Evolutionary conservation across 2,113 vertebrate species (phyloP), one percentile per base, ranked within the genome.

Genomic region (Cephalopholis sonnerati): DNA sequence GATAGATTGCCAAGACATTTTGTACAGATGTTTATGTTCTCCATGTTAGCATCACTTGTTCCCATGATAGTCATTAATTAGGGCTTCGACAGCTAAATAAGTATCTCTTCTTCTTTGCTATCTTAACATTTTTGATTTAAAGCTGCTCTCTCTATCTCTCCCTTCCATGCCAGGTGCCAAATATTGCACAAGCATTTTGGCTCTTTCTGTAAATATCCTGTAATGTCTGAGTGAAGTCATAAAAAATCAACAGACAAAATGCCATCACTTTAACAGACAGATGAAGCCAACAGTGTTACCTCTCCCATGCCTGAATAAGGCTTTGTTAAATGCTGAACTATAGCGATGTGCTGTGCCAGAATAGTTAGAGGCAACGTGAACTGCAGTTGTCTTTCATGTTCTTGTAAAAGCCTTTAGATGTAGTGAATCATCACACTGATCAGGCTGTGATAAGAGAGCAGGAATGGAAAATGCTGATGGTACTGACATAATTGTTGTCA

Each of bases 361-460:
- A 17, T 53, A 54, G 44, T 29, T 71, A 4, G 63, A 61, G 54
- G 44, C 27, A 17, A 44, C 7, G 9, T 57, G n/a, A 61, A 29
- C 7, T 41, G 5, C 59, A 27, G n/a, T 20, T 41, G 18, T 67
- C 25, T 55, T 44, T 79, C 17, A 36, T 68, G 61, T 29, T 7
- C 51, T 32, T 62, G 54, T 84, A 79, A 67, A 58, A 74, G 9
- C 69, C 63, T 29, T n/a, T n/a, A 17, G 27, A 58, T 24, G 25
- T 22, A 57, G n/a, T 70, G 50, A 74, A 10, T 87, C 72, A 84
- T 79, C 53, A 25, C n/a, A 46, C 51, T 20, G 71, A 81, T 24
- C 27, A 41, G 69, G 22, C 39, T 4, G 39, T 54, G 70, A 86
- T 87, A 57, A 64, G 16, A 72, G n/a, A 15, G 48, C 12, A 51